phyloP scores from a whole-genome alignment of 1,140 invertebrate genomes.

The Drosophila yakuba region DNA sequence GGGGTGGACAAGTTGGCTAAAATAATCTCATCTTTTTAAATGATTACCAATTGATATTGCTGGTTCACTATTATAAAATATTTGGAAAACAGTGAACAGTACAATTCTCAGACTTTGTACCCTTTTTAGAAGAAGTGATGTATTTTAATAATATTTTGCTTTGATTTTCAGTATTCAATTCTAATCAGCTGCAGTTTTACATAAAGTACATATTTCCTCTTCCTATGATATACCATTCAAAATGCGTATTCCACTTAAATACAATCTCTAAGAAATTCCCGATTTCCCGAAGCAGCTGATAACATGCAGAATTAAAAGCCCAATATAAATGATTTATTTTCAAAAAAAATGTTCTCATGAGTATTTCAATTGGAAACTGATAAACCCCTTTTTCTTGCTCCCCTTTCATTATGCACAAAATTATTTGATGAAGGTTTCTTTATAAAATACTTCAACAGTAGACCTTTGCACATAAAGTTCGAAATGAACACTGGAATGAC shows the following conservation, averaged over 20 bases:
- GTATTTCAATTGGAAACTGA: neutral
- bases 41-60: slow-evolving; percentile 33
- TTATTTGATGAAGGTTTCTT: neutral
- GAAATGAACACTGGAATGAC: slow-evolving; percentile 16
- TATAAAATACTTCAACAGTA: neutral
- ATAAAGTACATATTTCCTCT: neutral
- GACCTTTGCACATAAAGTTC: neutral
- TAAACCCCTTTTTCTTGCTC: neutral
- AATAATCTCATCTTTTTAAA: slow-evolving; percentile 27
- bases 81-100: neutral
- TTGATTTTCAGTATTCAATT: too few species aligned
- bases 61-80: slow-evolving; percentile 2
- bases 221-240: neutral
- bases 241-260: neutral
- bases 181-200: neutral
- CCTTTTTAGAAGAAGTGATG: neutral
- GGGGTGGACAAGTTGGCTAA: slow-evolving; percentile 14
- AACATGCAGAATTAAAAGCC: neutral
- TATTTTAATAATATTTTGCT: too few species aligned
- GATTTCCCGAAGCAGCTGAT: neutral
- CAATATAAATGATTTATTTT: neutral
- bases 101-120: neutral
- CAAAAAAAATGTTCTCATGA: neutral
- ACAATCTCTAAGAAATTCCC: neutral
- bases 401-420: neutral